Evolutionary conservation across 2,888 invertebrate species (phyloP).

Genomic region (Lomographa bimaculata): DNA sequence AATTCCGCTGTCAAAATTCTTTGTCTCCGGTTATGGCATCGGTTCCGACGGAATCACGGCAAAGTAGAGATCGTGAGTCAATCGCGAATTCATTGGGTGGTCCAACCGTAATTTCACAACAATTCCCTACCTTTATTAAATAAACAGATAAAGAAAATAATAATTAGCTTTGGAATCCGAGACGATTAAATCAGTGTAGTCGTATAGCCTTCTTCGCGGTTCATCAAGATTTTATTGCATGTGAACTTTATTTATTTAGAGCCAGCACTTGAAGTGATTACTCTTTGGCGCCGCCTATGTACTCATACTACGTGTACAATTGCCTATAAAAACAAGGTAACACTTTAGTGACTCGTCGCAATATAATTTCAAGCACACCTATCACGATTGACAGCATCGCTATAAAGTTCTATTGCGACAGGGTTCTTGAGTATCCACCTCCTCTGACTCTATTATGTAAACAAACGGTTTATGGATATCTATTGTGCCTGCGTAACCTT

Average conservation of each 20-base stretch:
- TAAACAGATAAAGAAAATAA: slow-evolving; percentile 36
- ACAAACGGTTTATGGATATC: background rate
- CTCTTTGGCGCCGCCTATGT: slow-evolving; percentile 55
- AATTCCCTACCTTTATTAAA: slow-evolving; percentile 36
- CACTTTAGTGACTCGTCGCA: background rate
- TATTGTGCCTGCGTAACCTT: slow-evolving; percentile 40
- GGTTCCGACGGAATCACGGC: slow-evolving; percentile 37
- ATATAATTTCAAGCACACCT: background rate
- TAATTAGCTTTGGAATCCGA: slow-evolving; percentile 45
- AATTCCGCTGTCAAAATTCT: slow-evolving; percentile 64
- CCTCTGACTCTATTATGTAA: too few species aligned
- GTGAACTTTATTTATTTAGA: slow-evolving; percentile 52
- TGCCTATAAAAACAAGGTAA: background rate
- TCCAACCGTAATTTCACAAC: slow-evolving; percentile 48
- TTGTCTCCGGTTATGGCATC: slow-evolving; percentile 55
- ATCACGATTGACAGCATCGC: background rate
- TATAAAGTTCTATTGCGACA: too few species aligned
- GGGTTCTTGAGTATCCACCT: too few species aligned
- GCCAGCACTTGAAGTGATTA: slow-evolving; percentile 48
- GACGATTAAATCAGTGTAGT: slow-evolving; percentile 45
- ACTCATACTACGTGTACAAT: slow-evolving; percentile 27
- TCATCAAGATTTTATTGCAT: slow-evolving; percentile 53
- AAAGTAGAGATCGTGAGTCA: slow-evolving; percentile 23
- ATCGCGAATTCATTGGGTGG: slow-evolving; percentile 62
- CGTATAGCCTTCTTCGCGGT: slow-evolving; percentile 44